Evolutionary conservation across 2,888 invertebrate genomes (phyloP).

Genomic region (Xestia xanthographa): DNA sequence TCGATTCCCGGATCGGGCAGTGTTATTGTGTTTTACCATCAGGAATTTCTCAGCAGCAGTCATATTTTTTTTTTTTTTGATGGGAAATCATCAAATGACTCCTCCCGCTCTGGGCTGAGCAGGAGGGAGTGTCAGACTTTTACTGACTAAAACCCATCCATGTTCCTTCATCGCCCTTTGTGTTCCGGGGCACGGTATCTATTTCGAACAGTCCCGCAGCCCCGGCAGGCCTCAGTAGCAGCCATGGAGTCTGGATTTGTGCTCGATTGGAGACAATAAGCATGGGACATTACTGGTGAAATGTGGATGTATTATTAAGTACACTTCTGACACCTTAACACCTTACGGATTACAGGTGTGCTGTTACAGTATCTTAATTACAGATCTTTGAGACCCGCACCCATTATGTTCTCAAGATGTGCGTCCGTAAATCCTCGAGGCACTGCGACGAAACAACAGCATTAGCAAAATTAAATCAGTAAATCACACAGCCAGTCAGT

Average conservation of each 20-base stretch:
- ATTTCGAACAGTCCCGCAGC: no score
- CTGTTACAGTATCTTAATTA: neutral
- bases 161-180: no score
- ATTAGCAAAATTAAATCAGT: slow-evolving; percentile 14
- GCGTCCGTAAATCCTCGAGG: neutral
- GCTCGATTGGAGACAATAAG: neutral
- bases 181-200: no score
- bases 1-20: neutral
- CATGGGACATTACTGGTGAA: neutral
- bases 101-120: no score
- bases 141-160: no score
- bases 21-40: neutral
- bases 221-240: no score
- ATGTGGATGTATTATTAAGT: neutral
- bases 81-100: no score
- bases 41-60: neutral
- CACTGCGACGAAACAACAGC: neutral
- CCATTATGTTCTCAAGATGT: no score
- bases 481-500: slow-evolving; percentile 31
- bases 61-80: no score
- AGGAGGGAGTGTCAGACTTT: no score
- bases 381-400: neutral
- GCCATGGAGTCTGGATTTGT: neutral
- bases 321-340: no score
- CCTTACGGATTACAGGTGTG: no score